A percentile compares a stretch with the other conserved stretches of the same genome.
These are phyloP conservation scores for Drosophila affinis DNA, from an alignment of 2,888 invertebrate species.

Conservation along the genomic window DNA sequence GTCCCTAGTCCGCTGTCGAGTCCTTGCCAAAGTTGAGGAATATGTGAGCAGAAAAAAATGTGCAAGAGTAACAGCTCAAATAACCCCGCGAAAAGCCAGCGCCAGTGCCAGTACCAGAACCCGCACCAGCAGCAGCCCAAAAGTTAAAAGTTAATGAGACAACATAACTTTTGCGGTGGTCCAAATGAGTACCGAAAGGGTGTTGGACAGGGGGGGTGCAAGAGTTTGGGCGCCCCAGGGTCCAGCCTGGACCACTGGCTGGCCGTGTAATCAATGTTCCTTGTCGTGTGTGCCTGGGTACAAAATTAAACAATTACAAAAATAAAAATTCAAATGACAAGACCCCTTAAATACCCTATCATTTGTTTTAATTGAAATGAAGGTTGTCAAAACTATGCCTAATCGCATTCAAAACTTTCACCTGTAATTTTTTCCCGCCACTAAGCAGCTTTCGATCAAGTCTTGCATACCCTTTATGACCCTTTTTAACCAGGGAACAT, in stretches of 20 bases:
- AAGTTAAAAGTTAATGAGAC: slow-evolving; percentile 80
- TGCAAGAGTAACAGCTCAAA: slow-evolving; percentile 63
- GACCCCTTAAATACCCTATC: not conserved
- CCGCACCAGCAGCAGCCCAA: slow-evolving; percentile 41
- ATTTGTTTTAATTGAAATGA: not conserved
- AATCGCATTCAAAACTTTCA: not conserved
- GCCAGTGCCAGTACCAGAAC: slow-evolving; percentile 13
- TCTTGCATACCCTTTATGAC: not conserved
- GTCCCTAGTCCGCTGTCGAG: slow-evolving; percentile 57
- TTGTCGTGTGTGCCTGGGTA: slow-evolving; percentile 46
- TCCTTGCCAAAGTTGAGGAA: slow-evolving; percentile 62
- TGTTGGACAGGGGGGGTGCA: not conserved
- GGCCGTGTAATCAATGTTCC: slow-evolving; percentile 64
- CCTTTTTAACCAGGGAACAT: slow-evolving; percentile 24
- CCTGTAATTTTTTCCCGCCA: not conserved
- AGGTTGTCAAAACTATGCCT: too few relatives aligned
- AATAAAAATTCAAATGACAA: slow-evolving; percentile 8
- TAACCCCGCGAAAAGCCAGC: slow-evolving; percentile 59
- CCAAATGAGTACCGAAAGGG: slow-evolving; percentile 63
- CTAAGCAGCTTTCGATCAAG: too few relatives aligned
- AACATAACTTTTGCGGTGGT: slow-evolving; percentile 77
- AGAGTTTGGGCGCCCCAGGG: not conserved
- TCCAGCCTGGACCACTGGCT: slow-evolving; percentile 15
- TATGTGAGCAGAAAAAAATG: slow-evolving; percentile 24
- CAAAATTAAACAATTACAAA: slow-evolving; percentile 55